Evolutionary conservation across 2,888 invertebrate species (phyloP), one percentile per base, ranked within the genome.

Genomic region (Diadegma fenestrale): DNA sequence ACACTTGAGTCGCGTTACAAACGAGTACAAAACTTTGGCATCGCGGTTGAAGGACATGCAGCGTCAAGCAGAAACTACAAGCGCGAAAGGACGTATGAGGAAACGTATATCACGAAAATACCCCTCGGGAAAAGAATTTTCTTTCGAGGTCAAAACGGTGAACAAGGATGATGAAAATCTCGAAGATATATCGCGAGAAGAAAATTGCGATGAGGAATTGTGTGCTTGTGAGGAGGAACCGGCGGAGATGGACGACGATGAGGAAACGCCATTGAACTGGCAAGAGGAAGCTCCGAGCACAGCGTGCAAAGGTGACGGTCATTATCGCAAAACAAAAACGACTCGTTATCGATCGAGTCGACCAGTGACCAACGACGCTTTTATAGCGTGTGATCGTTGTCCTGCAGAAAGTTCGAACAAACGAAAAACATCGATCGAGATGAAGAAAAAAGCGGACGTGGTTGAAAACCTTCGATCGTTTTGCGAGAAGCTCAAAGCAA

Each of bases 91-190:
- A 37, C 66, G 72, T 4, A 54, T 83, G 3, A 80, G 76, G 12
- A 86, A 86, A 43, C 77, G 77, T 2, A 69, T 87, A 61, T 66
- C 82, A 14, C 80, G 85, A 7, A 66, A 61, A 22, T 88, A 87
- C 71, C 86, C 88, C n/a, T 87, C 88, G 17, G 88, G 85, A 14
- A 87, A 88, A 41, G 84, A 88, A 84, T 88, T 88, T 63, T 84
- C 85, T 10, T 89, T 87, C 80, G 85, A 86, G 75, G 85, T 87
- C 1, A 87, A 87, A 61, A 79, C 83, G 1, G 41, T 58, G n/a
- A 64, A 73, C 7, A 63, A 82, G 17, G 22, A 41, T 26, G 12
- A 54, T 33, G 51, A 26, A 0, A 26, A 58, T 58, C 58, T 58
- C 12, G 58, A 58, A 2, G 51, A 2, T 19, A 51, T 19, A 19